Percentiles rank a stretch among this genome's conserved stretches.
phyloP scores from a whole-genome alignment of 2,113 vertebrate species.

The Variabilichromis moorii region DNA sequence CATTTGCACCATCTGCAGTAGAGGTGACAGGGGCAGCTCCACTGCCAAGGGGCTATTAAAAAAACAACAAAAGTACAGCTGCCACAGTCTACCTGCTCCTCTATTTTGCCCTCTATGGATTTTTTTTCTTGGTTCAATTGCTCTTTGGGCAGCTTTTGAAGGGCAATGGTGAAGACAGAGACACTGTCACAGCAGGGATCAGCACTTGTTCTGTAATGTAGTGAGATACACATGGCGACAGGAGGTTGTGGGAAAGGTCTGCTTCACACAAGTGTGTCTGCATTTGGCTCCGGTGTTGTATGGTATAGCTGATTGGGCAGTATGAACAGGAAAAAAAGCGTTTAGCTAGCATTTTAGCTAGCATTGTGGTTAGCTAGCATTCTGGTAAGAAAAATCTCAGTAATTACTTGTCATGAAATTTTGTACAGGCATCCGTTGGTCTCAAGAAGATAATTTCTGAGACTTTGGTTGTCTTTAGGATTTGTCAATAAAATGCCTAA shows the following conservation, averaged over 20 bases:
- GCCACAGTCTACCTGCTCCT: neutral
- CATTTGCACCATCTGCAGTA: constrained; percentile 49
- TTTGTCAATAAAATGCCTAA: neutral
- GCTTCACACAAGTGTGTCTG: neutral
- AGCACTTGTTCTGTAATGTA: neutral
- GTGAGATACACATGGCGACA: neutral
- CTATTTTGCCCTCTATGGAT: neutral
- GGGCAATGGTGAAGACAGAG: neutral
- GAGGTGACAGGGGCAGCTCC: constrained; percentile 15
- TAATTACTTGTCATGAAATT: neutral
- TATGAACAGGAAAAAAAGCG: neutral
- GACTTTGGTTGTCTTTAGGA: neutral
- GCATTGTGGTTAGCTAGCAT: neutral
- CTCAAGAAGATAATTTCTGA: neutral
- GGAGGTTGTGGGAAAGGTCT: constrained; percentile 21
- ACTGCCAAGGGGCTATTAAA: constrained; percentile 3
- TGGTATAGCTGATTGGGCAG: neutral
- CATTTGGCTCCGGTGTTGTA: neutral
- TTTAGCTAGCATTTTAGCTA: neutral
- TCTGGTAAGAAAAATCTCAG: neutral
- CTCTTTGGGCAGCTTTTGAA: constrained; percentile 3
- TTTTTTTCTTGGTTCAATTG: neutral
- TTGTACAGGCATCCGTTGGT: neutral
- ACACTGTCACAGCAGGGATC: constrained; percentile 1
- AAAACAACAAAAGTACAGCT: neutral